Percentiles rank a stretch among this genome's conserved stretches.
Conservation (phyloP, 2,797 vertebrate genomes). For the Sebastes oblongus region DNA sequence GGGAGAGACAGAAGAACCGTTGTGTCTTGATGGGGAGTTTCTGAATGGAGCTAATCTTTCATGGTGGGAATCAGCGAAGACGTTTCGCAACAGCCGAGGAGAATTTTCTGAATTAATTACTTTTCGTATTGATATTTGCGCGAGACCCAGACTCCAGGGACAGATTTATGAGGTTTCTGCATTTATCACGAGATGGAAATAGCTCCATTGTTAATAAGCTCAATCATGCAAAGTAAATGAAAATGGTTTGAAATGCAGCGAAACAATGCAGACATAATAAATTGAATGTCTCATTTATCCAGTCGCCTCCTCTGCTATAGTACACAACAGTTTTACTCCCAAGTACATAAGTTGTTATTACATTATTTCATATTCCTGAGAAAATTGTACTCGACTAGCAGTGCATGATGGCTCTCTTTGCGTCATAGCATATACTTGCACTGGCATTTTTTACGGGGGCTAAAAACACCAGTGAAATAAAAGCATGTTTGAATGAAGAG, state of each 20-base stretch:
- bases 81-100: not conserved
- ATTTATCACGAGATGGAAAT: constrained; percentile 32
- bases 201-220: constrained; percentile 15
- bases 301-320: not conserved
- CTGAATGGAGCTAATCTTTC: constrained; percentile 38
- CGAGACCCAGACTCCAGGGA: not conserved
- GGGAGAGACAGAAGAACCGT: constrained; percentile 25
- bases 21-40: constrained; percentile 19
- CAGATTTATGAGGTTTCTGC: not conserved
- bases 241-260: constrained; percentile 1
- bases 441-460: not conserved
- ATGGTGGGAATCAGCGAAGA: constrained; percentile 6
- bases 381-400: not conserved
- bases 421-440: not conserved
- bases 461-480: not conserved
- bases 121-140: constrained; percentile 35
- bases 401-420: not conserved
- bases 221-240: constrained; percentile 18
- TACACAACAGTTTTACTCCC: not conserved
- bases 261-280: not conserved
- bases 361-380: not conserved
- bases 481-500: not conserved
- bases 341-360: too few relatives aligned
- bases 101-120: constrained; percentile 43
- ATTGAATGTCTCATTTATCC: not conserved